Evolutionary conservation across 2,797 vertebrate species (phyloP), one percentile per base, ranked within the genome.

Genomic region (Gymnoscopelus microlampas): DNA sequence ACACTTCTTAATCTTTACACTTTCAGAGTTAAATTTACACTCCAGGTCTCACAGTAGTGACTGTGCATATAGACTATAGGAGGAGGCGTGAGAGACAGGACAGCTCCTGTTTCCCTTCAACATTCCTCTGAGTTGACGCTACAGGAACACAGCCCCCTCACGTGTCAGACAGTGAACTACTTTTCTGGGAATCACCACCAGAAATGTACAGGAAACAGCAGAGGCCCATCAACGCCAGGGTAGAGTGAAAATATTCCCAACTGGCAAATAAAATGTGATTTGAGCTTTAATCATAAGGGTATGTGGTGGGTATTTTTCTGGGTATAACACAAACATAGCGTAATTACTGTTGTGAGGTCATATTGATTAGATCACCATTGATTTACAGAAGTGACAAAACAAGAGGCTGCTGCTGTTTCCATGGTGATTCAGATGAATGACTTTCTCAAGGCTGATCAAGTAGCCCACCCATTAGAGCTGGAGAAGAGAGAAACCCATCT

Each of bases 51-150:
- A 44, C 39, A 1, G 19, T 19, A 19, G 19, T 19, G 19, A 19
- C 19, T 44, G 39, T 44, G 39, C 9, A 44, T 44, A 44, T 44
- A 44, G 39, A 10, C 39, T 44, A 56, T 13, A 35, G 63, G 49
- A 53, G 53, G 66, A 73, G 53, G 53, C 69, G 67, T 71, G 24
- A 44, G 53, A 76, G 58, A 60, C 60, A 29, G 35, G 66, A 71
- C 69, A 39, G 69, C 48, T 80, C 39, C 70, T 47, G 74, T 63
- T 72, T 74, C 66, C 63, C 59, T 73, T 14, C 59, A 66, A 78
- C 83, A 90, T 91, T 91, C 82, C 77, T 85, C 26, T 53, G 50
- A 71, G 58, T 58, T 83, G 69, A 39, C 47, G 65, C 88, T 85
- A 86, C 60, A 50, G 48, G 24, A 19, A 48, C 63, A 72, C 63